These are phyloP conservation scores for Piliocolobus tephrosceles DNA, from an alignment of 2,113 vertebrate genomes.

Conservation along the genomic window DNA sequence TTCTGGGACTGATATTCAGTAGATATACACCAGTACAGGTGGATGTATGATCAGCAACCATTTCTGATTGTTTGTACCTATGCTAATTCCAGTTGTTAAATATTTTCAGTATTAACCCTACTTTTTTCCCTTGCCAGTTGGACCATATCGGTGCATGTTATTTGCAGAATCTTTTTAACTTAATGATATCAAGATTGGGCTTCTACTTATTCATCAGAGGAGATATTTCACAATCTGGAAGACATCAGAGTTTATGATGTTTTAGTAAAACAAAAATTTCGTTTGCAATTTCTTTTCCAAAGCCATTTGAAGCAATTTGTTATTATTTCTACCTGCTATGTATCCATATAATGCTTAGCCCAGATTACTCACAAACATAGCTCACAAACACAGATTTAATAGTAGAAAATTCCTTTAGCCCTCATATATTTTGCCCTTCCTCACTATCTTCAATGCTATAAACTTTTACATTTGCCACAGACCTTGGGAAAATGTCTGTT, in stretches of 20 bases:
- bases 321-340: neutral
- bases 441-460: neutral
- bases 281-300: neutral
- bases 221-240: neutral
- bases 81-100: neutral
- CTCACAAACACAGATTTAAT: neutral
- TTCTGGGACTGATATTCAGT: neutral
- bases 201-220: neutral
- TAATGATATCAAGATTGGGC: neutral
- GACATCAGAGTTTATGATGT: neutral
- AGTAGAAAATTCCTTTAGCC: neutral
- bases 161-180: neutral
- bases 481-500: neutral
- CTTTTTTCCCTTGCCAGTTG: neutral
- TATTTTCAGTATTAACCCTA: neutral
- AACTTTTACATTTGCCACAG: neutral
- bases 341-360: neutral
- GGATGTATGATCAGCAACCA: neutral
- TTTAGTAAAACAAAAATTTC: slow-evolving; percentile 36
- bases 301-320: neutral
- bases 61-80: neutral
- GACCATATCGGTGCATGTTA: neutral
- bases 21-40: neutral
- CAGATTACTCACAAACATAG: neutral
- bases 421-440: neutral